These are phyloP conservation scores for Varroa destructor DNA, from an alignment of 1,140 invertebrate genomes.

Conservation along the genomic window DNA sequence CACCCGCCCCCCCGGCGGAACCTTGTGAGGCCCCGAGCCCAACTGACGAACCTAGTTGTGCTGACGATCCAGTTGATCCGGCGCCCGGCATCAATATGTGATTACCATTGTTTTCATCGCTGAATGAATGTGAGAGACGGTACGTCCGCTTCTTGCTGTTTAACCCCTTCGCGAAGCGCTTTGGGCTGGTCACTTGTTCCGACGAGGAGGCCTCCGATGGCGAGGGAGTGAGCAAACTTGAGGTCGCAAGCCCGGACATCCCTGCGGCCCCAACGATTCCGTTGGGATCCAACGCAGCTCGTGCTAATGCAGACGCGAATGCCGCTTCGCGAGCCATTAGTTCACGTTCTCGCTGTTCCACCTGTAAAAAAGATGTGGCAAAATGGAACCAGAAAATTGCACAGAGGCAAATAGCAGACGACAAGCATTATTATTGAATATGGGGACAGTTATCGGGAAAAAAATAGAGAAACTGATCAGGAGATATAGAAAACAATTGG, in stretches of 20 bases:
- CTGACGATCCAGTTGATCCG: too few species aligned
- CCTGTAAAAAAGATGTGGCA: not conserved
- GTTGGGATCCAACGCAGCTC: too few species aligned
- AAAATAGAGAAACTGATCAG: too few species aligned
- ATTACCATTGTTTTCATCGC: conserved; percentile 15
- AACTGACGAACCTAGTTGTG: too few species aligned
- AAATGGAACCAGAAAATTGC: not conserved
- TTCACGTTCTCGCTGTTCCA: conserved; percentile 13
- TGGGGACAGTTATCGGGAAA: too few species aligned
- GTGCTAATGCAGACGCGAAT: not conserved
- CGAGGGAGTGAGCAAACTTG: not conserved
- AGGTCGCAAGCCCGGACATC: not conserved
- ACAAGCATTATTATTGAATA: too few species aligned
- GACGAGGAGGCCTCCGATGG: not conserved
- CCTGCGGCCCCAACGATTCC: too few species aligned
- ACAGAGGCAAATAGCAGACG: too few species aligned
- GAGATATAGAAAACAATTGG: too few species aligned
- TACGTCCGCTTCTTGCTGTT: conserved; percentile 32
- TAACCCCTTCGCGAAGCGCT: conserved; percentile 8
- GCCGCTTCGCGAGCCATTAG: not conserved
- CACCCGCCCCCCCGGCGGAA: too few species aligned
- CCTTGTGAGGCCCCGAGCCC: too few species aligned
- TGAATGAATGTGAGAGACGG: conserved; percentile 29
- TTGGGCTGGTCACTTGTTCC: not conserved
- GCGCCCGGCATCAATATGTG: too few species aligned